Evolutionary conservation across 1,140 invertebrate genomes (phyloP), one percentile per base, ranked within the genome.

Genomic region (Limonius californicus): DNA sequence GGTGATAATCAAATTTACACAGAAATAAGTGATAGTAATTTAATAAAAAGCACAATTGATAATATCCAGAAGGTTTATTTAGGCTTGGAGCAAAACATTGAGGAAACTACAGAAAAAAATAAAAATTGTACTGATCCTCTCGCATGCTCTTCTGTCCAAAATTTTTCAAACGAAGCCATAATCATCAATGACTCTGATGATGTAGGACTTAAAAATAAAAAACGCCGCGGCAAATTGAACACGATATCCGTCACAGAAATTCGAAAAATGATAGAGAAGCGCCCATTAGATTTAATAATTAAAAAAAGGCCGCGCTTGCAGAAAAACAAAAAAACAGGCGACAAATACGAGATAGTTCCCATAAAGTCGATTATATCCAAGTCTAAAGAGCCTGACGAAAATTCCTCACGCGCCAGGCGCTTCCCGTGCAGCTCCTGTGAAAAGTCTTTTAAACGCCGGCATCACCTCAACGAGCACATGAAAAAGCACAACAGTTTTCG

Each of bases 391-490:
- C 23, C 12, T 14, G 9, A 30, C 21, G 20, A 53, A 15, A 23
- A 54, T 62, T 27, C 43, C 18, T 27, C 14, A 19, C 58, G 59
- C 4, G n/a, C 32, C 16, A 64, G 61, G 50, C 42, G 50, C 30
- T 65, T 57, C 21, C 54, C 58, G 1, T 69, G 68, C 32, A 32
- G 42, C 0, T 59, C 65, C 45, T 69, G 68, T 42, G 23, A 47
- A 1, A 64, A 61, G 27, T 47, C 45, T 12, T 69, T 69, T 23
- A 61, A 50, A 27, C 62, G 68, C 7, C 54, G 60, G 43, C 56
- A 21, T 19, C 64, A 35, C 27, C 56, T 69, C 30, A 69, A 69
- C 11, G 63, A 60, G 11, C 68, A 69, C 50, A 59, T 69, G 21
- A 27, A 63, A 9, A 53, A 54, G 9, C 68, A 69, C 27, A 63